Base-by-base conservation (phyloP, 2,113 vertebrate genomes). In the Grus americana region DNA sequence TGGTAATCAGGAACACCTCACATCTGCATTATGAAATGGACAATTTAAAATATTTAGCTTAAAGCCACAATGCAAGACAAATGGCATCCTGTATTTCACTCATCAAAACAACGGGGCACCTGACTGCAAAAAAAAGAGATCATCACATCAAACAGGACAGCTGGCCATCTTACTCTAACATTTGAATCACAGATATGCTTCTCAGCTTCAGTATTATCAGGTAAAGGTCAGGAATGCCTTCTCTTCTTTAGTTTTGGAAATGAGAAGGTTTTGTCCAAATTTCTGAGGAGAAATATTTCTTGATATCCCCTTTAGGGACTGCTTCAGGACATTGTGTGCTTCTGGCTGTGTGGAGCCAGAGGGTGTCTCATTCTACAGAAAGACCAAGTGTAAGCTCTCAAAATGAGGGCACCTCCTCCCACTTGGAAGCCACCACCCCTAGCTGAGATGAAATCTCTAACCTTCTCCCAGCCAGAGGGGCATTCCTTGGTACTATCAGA, bases 11-110 rank as follows among this genome's bases (percentile, higher is more conserved):
- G 47, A 95, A 22, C 55, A 95, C 50, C 55, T 95, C 86, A 74
- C 65, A 86, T 86, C 73, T 74, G 68, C 68, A 71, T 89, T 91
- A 71, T 47, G 47, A 93, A 89, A 95, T 1, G n/a, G 68, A 74
- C 89, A 44, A 81, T 84, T 95, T 59, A 50, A 91, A 91, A 92
- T 80, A 55, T 52, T 91, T 93, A 21, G 12, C 65, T 78, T 74
- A 81, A 83, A 86, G 38, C 15, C 11, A 63, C 47, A 74, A 63
- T 46, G 26, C 38, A 91, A 84, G 65, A 88, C 7, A 86, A 95
- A 84, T 40, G 20, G 5, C 24, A 24, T 68, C 47, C 44, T 62
- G 10, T 66, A 73, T 59, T 27, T 74, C 44, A 50, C 22, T 89
- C n/a, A 59, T 86, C 42, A 78, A 86, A 91, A 47, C 40, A 91